phyloP scores from a whole-genome alignment of 2,888 invertebrate species.

The Phortica magna region DNA sequence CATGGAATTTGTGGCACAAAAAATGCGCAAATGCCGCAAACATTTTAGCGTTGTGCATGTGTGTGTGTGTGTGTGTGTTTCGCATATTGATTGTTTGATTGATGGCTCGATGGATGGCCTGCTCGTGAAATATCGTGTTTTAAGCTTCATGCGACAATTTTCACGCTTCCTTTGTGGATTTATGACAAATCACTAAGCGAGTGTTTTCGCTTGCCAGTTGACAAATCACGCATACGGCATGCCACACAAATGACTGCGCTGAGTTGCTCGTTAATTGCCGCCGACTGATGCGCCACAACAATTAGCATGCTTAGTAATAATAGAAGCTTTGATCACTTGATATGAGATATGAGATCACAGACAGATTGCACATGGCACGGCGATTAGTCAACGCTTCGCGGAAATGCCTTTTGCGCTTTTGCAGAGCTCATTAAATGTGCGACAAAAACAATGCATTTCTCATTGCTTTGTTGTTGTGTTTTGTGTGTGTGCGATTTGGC shows the following conservation, averaged over 20 bases:
- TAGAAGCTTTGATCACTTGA: slow-evolving; percentile 4
- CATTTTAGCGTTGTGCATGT: neutral
- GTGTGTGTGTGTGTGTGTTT: neutral
- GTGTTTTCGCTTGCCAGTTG: neutral
- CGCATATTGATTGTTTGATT: neutral
- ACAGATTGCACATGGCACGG: neutral
- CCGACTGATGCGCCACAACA: too few species aligned
- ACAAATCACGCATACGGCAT: neutral
- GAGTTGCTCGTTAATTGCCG: neutral
- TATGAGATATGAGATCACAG: neutral
- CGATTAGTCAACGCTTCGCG: neutral
- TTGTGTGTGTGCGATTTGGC: neutral
- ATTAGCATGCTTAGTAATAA: too few species aligned
- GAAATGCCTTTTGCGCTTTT: neutral
- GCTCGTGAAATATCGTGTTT: neutral
- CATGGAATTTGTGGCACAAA: too few species aligned
- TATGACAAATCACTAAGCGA: neutral
- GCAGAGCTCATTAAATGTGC: neutral
- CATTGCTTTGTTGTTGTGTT: neutral
- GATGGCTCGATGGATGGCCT: neutral
- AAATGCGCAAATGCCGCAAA: too few species aligned
- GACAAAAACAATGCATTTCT: neutral
- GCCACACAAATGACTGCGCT: neutral
- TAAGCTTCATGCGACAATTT: neutral
- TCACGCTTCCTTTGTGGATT: neutral